Conservation (phyloP, 2,888 invertebrate genomes). For the Clistopyga incitator region DNA sequence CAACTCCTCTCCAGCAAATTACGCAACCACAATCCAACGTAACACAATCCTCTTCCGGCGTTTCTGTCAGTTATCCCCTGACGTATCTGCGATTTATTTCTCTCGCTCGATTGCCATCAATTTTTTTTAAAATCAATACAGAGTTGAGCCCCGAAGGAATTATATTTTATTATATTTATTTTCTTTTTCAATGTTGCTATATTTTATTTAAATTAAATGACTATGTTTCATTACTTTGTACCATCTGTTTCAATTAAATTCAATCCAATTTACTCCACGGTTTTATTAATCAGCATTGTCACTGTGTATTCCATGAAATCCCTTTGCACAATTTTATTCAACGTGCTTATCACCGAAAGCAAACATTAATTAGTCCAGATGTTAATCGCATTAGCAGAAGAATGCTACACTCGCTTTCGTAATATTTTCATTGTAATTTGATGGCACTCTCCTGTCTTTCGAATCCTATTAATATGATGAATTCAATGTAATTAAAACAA, state of each 20-base stretch:
- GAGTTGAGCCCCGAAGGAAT: not conserved
- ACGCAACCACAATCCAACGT: slow-evolving; percentile 69
- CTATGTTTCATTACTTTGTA: not conserved
- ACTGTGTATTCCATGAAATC: too few relatives aligned
- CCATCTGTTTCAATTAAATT: too few relatives aligned
- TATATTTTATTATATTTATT: not conserved
- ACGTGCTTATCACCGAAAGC: too few relatives aligned
- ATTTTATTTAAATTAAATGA: not conserved
- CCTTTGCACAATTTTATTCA: too few relatives aligned
- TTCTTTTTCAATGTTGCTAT: not conserved
- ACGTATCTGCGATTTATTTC: slow-evolving; percentile 63
- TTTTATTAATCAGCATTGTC: too few relatives aligned
- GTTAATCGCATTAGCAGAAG: not conserved
- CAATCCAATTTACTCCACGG: too few relatives aligned
- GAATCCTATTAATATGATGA: too few relatives aligned
- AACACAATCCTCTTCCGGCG: slow-evolving; percentile 64
- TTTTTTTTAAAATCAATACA: slow-evolving; percentile 10
- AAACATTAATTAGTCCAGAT: too few relatives aligned
- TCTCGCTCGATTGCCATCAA: slow-evolving; percentile 47
- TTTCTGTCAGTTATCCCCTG: slow-evolving; percentile 60
- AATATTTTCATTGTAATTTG: too few relatives aligned
- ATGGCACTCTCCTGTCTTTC: too few relatives aligned
- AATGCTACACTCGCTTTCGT: not conserved
- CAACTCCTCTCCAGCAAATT: slow-evolving; percentile 52
- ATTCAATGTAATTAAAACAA: too few relatives aligned